phyloP scores from a whole-genome alignment of 2,797 vertebrate genomes.

The Poeciliopsis turneri region DNA sequence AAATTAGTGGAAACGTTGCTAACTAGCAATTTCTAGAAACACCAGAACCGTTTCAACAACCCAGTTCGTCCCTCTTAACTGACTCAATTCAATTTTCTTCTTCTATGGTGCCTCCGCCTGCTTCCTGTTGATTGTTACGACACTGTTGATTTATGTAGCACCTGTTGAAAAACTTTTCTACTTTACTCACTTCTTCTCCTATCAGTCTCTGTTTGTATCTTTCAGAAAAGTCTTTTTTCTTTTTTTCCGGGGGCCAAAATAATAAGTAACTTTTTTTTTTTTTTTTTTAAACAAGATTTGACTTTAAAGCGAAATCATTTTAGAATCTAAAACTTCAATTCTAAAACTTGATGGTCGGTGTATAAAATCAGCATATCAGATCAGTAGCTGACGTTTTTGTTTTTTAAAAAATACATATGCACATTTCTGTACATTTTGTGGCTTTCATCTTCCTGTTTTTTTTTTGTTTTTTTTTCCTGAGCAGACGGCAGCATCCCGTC shows the following conservation, averaged over 20 bases:
- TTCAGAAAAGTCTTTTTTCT: not conserved
- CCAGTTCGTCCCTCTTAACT: not conserved
- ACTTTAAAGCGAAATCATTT: not conserved
- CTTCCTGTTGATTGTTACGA: not conserved
- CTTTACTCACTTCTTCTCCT: not conserved
- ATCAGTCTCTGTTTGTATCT: not conserved
- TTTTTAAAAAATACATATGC: not conserved
- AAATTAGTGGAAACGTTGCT: not conserved
- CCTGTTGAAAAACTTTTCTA: not conserved
- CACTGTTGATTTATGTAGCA: not conserved
- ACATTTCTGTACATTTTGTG: not conserved
- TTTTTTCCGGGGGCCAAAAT: not conserved
- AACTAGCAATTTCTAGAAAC: not conserved
- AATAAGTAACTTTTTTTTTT: not conserved
- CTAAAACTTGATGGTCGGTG: not conserved
- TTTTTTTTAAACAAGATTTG: not conserved
- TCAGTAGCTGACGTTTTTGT: not conserved
- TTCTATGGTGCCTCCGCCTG: not conserved
- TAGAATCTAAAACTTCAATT: not conserved
- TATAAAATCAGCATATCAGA: not conserved
- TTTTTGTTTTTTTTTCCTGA: not conserved
- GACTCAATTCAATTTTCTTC: not conserved
- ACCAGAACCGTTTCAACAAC: not conserved
- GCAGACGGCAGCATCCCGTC: constrained; percentile 89
- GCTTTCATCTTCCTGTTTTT: not conserved